Conservation (phyloP, 2,888 invertebrate species). For the Ceriagrion tenellum region DNA sequence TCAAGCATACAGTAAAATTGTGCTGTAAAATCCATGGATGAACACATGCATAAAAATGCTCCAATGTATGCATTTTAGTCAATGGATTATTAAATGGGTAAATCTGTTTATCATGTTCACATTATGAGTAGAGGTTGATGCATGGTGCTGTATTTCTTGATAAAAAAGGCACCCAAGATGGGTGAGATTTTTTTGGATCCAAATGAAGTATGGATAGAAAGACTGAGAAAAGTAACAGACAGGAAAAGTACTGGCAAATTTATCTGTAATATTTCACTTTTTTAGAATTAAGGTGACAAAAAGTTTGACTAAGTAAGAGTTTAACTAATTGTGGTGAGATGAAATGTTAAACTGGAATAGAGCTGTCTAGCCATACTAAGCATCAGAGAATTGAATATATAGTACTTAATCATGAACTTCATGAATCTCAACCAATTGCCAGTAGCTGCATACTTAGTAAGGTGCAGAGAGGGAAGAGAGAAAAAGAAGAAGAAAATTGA, state of each 20-base stretch:
- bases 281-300: background rate
- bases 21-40: constrained; percentile 44
- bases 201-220: background rate
- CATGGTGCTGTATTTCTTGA: background rate
- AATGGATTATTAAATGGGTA: background rate
- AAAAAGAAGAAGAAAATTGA: constrained; percentile 30
- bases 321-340: constrained; percentile 14
- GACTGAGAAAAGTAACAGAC: background rate
- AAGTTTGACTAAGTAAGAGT: background rate
- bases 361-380: constrained; percentile 63
- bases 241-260: constrained; percentile 20
- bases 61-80: constrained; percentile 41
- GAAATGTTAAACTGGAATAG: constrained; percentile 1
- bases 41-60: constrained; percentile 52
- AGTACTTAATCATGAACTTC: constrained; percentile 13
- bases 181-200: constrained; percentile 1
- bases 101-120: constrained; percentile 41
- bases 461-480: constrained; percentile 57
- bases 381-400: constrained; percentile 41
- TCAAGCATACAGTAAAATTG: constrained; percentile 61
- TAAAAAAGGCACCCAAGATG: background rate
- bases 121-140: constrained; percentile 40
- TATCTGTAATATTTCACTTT: background rate
- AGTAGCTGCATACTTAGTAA: constrained; percentile 64
- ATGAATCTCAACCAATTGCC: constrained; percentile 36